Evolutionary conservation across 2,113 vertebrate species (phyloP), one percentile per base, ranked within the genome.

Genomic region (Potamarius usumacintae): DNA sequence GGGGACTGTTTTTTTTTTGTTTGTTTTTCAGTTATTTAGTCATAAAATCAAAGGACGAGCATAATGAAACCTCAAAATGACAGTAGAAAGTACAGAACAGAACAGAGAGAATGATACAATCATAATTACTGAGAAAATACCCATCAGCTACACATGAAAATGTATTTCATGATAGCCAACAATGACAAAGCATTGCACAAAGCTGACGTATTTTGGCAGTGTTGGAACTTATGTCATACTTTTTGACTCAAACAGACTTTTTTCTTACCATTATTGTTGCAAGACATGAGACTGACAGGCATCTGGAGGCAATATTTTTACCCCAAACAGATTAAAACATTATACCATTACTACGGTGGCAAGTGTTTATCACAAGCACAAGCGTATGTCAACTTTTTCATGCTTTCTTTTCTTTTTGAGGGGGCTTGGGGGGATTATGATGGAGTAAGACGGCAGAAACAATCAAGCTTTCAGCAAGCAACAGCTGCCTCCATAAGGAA

Each of bases 401-500:
- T 48, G 34, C 71, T 79, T 79, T 55, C 7, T 52, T 53, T 7
- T n/a, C 48, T 53, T 4, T 52, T 55, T 20, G 62, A 55, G 25
- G 48, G 63, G 81, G 34, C 34, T n/a, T n/a, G 20, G 50, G 48
- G 52, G 25, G 52, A 57, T 55, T 27, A 57, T 30, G 53, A 80
- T 81, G 27, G 57, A 81, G 17, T 82, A 55, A 71, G 48, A 65
- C 57, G 84, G 85, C 88, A 89, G 81, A 89, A 78, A 72, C 80
- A 84, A 86, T 84, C 83, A 83, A 48, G 80, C 85, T 89, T 89
- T 89, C 88, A 89, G 82, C 85, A 89, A 84, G 88, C 74, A 84
- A 83, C 88, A 89, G 88, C 85, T 89, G 88, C 76, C 62, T 79
- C 71, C 58, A 67, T 82, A 86, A n/a, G 25, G 53, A 76, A 63